Percentiles rank a stretch among this genome's conserved stretches.
Evolutionary conservation across 2,113 vertebrate genomes (phyloP).

Genomic region (Cyprinus carpio): DNA sequence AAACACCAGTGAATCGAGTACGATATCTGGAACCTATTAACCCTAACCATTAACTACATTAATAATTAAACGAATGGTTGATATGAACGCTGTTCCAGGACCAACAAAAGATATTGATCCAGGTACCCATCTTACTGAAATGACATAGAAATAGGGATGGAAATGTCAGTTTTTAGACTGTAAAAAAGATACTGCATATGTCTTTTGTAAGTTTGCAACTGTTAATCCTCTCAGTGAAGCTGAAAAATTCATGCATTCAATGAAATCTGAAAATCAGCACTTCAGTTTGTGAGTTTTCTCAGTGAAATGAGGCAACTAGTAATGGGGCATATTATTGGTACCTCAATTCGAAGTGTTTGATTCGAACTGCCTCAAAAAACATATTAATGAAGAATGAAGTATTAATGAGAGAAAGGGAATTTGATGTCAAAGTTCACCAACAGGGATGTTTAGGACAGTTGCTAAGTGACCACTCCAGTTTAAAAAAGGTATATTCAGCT

Average conservation of each 20-base stretch:
- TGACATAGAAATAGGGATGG: not conserved
- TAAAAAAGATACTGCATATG: not conserved
- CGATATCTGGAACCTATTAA: not conserved
- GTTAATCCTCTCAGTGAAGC: not conserved
- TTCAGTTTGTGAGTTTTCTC: not conserved
- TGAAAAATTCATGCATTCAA: not conserved
- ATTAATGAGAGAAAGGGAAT: too few species aligned
- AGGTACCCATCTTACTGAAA: not conserved
- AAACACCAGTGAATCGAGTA: not conserved
- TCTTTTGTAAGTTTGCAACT: not conserved
- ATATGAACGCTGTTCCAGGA: not conserved
- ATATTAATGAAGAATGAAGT: too few species aligned
- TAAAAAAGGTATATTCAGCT: too few species aligned
- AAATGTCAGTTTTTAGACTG: not conserved
- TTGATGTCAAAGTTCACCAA: not conserved
- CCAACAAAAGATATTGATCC: not conserved
- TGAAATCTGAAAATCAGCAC: not conserved
- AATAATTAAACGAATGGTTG: not conserved
- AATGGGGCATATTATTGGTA: not conserved
- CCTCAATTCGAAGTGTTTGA: not conserved
- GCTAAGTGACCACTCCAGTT: not conserved
- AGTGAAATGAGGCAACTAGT: not conserved
- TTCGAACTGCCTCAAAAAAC: too few species aligned
- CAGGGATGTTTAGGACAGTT: not conserved
- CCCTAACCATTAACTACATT: not conserved